Percentiles rank a stretch among this genome's conserved stretches.
Evolutionary conservation across 2,113 vertebrate genomes (phyloP).

Genomic region (Lampris megalopsis): DNA sequence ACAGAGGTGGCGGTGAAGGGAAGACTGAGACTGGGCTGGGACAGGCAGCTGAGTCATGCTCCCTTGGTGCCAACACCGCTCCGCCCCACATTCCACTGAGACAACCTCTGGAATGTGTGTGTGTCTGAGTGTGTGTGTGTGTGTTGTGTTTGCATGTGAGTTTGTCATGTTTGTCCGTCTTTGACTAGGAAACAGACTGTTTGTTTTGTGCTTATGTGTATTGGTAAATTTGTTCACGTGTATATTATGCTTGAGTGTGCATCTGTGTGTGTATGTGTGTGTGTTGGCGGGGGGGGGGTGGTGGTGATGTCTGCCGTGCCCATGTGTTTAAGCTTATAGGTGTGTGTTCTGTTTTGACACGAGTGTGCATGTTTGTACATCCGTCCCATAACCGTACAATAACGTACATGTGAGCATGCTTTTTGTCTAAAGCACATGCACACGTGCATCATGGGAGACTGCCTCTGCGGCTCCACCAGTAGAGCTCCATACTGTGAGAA

Average conservation of each 20-base stretch:
- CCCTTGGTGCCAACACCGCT: conserved; percentile 67
- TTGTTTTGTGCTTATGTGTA: background rate
- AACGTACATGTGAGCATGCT: background rate
- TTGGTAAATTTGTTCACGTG: no score
- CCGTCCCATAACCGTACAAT: no score
- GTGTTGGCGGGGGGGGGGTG: conserved; percentile 27
- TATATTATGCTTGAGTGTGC: background rate
- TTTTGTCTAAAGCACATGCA: conserved; percentile 8
- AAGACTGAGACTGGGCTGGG: conserved; percentile 54
- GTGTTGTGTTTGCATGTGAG: conserved; percentile 40
- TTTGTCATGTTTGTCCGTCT: conserved; percentile 5
- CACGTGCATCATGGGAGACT: background rate
- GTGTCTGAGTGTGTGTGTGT: conserved; percentile 52
- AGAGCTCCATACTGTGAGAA: conserved; percentile 65
- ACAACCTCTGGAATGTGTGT: conserved; percentile 79
- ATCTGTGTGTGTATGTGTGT: conserved; percentile 36
- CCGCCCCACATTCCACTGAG: conserved; percentile 77
- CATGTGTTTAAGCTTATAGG: background rate
- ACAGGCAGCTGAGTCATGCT: conserved; percentile 80
- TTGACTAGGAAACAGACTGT: background rate
- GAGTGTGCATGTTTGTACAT: background rate
- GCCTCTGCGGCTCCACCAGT: conserved; percentile 54
- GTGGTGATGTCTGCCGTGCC: conserved; percentile 1
- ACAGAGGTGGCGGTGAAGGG: conserved; percentile 26
- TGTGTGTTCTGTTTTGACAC: background rate